Percentiles rank a stretch among this genome's conserved stretches.
These are phyloP conservation scores for Campaea margaritaria DNA, from an alignment of 2,888 invertebrate species.

Conservation along the genomic window DNA sequence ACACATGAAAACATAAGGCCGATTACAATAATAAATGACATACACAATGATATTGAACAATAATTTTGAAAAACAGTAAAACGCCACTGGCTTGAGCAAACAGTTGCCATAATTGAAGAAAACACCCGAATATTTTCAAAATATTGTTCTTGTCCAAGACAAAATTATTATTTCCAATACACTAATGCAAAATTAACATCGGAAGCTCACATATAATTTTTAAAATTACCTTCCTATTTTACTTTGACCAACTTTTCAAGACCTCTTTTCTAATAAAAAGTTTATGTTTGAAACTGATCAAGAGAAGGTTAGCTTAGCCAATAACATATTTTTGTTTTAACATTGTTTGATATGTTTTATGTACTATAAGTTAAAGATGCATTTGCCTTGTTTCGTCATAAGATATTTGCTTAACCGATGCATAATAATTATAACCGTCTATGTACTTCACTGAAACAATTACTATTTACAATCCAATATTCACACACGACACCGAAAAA, in stretches of 20 bases:
- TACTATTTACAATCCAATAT: conserved; percentile 59
- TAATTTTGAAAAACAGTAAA: conserved; percentile 48
- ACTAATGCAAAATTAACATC: conserved; percentile 73
- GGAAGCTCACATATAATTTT: conserved; percentile 70
- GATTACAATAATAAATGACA: conserved; percentile 37
- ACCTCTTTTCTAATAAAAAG: conserved; percentile 32
- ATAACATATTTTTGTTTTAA: conserved; percentile 51
- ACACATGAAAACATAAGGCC: conserved; percentile 54
- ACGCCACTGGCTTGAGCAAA: conserved; percentile 74
- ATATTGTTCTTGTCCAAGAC: conserved; percentile 70
- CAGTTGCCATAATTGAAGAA: conserved; percentile 70
- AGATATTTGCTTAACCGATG: conserved; percentile 68
- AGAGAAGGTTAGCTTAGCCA: conserved; percentile 50
- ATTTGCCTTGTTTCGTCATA: conserved; percentile 66
- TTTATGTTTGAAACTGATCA: conserved; percentile 38
- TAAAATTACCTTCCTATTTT: conserved; percentile 42
- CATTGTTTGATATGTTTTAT: conserved; percentile 79
- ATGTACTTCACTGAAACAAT: conserved; percentile 60
- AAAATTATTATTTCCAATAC: conserved; percentile 64
- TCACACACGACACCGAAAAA: conserved; percentile 67
- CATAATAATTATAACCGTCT: conserved; percentile 36
- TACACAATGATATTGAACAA: conserved; percentile 16
- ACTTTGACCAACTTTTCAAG: conserved; percentile 41
- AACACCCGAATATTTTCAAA: conserved; percentile 54
- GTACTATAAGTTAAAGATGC: conserved; percentile 78